Evolutionary conservation across 53 echinoderm and acorn worm species (phyloP).

Genomic region (Paracentrotus lividus): DNA sequence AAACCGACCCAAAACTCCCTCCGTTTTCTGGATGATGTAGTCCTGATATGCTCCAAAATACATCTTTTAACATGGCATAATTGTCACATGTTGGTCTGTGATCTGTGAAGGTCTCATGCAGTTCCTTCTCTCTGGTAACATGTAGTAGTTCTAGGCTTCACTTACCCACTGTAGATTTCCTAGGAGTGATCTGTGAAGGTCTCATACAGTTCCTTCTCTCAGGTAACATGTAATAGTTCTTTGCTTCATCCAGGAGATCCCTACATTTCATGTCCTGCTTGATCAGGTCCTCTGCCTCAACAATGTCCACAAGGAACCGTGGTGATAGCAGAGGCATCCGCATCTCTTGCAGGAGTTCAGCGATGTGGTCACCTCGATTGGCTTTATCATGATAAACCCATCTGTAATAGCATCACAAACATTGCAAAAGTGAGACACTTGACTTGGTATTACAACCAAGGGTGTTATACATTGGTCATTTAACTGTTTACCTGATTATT

Average conservation of each 20-base stretch:
- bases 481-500: too few species aligned
- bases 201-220: constrained; percentile 79
- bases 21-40: too few species aligned
- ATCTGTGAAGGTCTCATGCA: constrained; percentile 70
- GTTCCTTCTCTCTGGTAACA: constrained; percentile 85
- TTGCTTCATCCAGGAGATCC: constrained; percentile 90
- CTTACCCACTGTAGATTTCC: constrained; percentile 91
- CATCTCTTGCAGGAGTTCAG: constrained; percentile 83
- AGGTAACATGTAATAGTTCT: constrained; percentile 94
- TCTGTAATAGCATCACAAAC: background rate
- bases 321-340: constrained; percentile 89
- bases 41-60: too few species aligned
- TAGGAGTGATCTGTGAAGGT: constrained; percentile 80
- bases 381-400: constrained; percentile 92
- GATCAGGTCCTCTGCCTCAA: constrained; percentile 87
- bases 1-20: too few species aligned
- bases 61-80: too few species aligned
- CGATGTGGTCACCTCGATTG: constrained; percentile 74
- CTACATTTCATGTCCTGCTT: constrained; percentile 88
- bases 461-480: too few species aligned
- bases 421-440: too few species aligned
- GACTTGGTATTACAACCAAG: too few species aligned
- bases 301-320: constrained; percentile 88
- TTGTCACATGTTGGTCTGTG: background rate
- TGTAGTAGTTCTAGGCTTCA: constrained; percentile 89